Percentiles rank a stretch among this genome's conserved stretches.
Evolutionary conservation across 2,113 vertebrate genomes (phyloP).

Genomic region (Phoenicopterus ruber): DNA sequence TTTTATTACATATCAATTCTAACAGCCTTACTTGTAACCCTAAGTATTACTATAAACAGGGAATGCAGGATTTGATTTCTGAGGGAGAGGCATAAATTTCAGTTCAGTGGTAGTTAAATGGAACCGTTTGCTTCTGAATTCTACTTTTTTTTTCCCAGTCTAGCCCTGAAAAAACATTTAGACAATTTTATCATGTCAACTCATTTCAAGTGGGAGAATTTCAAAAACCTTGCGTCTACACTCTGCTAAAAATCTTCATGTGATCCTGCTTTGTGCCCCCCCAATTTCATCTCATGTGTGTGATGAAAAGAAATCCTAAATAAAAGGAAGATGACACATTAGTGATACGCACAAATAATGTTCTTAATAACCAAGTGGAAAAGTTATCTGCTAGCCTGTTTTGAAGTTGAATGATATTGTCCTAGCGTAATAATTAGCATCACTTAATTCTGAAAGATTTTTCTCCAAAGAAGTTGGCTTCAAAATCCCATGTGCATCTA

Average conservation of each 20-base stretch:
- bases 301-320: neutral
- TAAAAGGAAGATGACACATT: neutral
- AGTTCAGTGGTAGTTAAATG: neutral
- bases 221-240: neutral
- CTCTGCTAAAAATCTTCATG: neutral
- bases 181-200: neutral
- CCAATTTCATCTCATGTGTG: neutral
- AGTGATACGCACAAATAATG: neutral
- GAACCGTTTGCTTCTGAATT: neutral
- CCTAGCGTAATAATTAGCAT: neutral
- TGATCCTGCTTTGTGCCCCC: neutral
- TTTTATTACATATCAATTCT: neutral
- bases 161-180: neutral
- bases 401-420: neutral
- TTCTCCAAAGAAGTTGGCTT: neutral
- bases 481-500: neutral
- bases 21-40: neutral
- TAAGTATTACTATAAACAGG: neutral
- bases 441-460: neutral
- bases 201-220: neutral
- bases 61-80: neutral
- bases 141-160: neutral
- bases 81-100: fast-evolving
- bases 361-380: neutral
- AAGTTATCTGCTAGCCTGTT: neutral